Conservation (phyloP, 2,113 vertebrate genomes). For the Phycodurus eques region DNA sequence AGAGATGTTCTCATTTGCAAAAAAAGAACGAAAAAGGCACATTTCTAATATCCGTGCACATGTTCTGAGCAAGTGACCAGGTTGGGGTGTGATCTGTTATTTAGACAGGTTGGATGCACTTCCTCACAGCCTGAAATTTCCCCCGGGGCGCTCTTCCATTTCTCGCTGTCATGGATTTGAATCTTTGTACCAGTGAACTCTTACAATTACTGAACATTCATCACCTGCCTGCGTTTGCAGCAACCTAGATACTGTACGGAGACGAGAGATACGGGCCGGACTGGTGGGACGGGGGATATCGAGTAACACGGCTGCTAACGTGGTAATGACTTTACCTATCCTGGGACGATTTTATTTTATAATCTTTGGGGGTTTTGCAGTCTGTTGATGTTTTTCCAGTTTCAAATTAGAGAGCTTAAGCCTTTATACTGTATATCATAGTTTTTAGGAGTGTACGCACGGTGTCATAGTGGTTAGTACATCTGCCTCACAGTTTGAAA, state of each 20-base stretch:
- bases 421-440: too few species aligned
- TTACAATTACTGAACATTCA: slow-evolving; percentile 75
- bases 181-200: slow-evolving; percentile 79
- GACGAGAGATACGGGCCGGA: slow-evolving; percentile 43
- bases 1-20: slow-evolving; percentile 46
- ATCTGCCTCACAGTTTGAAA: neutral
- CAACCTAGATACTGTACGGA: slow-evolving; percentile 48
- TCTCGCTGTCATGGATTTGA: slow-evolving; percentile 82
- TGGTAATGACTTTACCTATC: slow-evolving; percentile 30
- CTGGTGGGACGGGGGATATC: slow-evolving; percentile 39
- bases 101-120: slow-evolving; percentile 78
- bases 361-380: slow-evolving; percentile 11
- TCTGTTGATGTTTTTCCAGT: neutral
- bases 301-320: slow-evolving; percentile 39
- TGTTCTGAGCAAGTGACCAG: slow-evolving; percentile 75
- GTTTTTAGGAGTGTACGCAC: too few species aligned
- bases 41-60: slow-evolving; percentile 60
- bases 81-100: slow-evolving; percentile 85
- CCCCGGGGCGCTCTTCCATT: slow-evolving; percentile 78
- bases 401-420: too few species aligned
- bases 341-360: neutral
- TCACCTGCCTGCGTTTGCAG: slow-evolving; percentile 65
- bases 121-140: slow-evolving; percentile 78
- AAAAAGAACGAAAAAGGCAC: slow-evolving; percentile 38
- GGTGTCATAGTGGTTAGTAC: too few species aligned